Percentiles rank a stretch among this genome's conserved stretches.
Evolutionary conservation across 2,113 vertebrate genomes (phyloP).

Genomic region (Odocoileus hemionus): DNA sequence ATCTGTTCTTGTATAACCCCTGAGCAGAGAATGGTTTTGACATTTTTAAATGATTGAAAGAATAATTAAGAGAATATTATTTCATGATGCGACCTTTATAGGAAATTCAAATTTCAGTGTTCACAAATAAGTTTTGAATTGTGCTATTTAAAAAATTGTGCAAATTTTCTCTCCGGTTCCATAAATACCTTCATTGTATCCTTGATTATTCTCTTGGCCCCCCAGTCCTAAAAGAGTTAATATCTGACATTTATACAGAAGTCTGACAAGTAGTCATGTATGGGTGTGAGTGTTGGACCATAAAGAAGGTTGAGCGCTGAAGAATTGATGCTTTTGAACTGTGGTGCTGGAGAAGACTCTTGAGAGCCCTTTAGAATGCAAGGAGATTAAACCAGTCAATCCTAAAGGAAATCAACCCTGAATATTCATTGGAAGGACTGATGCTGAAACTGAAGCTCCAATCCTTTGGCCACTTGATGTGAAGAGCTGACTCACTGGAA

Average conservation of each 20-base stretch:
- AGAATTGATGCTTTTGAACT: background rate
- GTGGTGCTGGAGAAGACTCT: background rate
- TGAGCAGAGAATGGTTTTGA: background rate
- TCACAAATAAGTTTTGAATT: background rate
- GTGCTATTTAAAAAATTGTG: background rate
- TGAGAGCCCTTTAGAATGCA: background rate
- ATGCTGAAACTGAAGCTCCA: background rate
- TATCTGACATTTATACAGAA: background rate
- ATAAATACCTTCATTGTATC: background rate
- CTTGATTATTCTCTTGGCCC: background rate
- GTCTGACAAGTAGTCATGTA: background rate
- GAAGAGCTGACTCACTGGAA: background rate
- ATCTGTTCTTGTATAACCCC: background rate
- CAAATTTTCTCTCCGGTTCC: background rate
- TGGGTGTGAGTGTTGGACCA: background rate
- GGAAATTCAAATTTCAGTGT: background rate
- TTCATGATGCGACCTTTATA: background rate
- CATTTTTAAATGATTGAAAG: constrained; percentile 6
- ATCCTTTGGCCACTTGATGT: background rate
- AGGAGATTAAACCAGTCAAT: background rate
- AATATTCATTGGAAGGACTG: background rate
- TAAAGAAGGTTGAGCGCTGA: background rate
- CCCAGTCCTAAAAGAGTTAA: background rate
- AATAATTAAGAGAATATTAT: background rate
- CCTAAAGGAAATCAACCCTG: background rate